Conservation (phyloP, 2,113 vertebrate species). For the Bubalus kerabau region DNA sequence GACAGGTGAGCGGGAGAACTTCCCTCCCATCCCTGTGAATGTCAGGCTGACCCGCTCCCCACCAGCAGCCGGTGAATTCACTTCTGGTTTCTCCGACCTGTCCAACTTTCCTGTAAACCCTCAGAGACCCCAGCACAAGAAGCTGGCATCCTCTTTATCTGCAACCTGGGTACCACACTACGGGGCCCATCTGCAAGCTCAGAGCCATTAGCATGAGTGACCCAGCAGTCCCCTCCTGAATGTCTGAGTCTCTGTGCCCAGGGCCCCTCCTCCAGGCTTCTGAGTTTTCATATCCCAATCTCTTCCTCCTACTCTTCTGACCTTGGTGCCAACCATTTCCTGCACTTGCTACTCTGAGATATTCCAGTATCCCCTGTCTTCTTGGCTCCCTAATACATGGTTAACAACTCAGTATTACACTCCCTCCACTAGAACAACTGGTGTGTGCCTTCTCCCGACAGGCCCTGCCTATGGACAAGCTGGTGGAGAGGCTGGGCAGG, state of each 20-base stretch:
- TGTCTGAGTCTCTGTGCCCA: not conserved
- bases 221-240: not conserved
- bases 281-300: not conserved
- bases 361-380: not conserved
- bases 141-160: not conserved
- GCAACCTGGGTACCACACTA: not conserved
- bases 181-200: not conserved
- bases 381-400: not conserved
- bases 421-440: not conserved
- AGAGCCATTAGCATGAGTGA: not conserved
- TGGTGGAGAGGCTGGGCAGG: not conserved
- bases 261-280: not conserved
- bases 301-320: not conserved
- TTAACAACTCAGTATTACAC: not conserved
- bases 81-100: not conserved
- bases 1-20: no score
- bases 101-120: not conserved
- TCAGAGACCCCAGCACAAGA: not conserved
- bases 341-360: not conserved
- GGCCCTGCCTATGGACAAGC: not conserved
- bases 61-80: fast-evolving
- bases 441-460: not conserved
- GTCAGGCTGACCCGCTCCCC: no score
- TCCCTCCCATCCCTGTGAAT: not conserved
- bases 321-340: not conserved